Evolutionary conservation across 2,797 vertebrate species (phyloP), one percentile per base, ranked within the genome.

Genomic region (Arctocebus calabarensis): DNA sequence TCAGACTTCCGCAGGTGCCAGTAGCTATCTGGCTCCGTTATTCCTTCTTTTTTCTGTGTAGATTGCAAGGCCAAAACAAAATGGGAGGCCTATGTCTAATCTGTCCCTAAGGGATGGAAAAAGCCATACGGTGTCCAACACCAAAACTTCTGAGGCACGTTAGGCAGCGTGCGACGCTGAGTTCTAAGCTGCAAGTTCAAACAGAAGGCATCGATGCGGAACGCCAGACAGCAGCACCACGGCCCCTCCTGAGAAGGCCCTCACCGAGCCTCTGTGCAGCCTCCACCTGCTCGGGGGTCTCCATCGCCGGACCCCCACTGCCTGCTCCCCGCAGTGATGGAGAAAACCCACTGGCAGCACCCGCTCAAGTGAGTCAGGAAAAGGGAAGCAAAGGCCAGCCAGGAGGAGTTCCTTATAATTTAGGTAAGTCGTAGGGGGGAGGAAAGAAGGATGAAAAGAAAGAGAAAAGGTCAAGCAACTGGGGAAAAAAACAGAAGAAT

Each of bases 141-240:
- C 73, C 95, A 94, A 95, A 66, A 78, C 86, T 73, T 59, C 83
- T 17, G 71, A 89, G 81, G 90, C 92, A 95, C 73, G 90, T 96
- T 94, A 43, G 70, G 92, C 43, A 22, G 27, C 2, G 22, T 32
- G 84, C 81, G 92, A 81, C 83, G 96, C 91, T 87, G 87, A 68
- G 90, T 71, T 64, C 92, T 96, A 97, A 97, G 90, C 94, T 52
- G 61, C 90, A 96, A 83, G 22, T 70, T 96, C 93, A 88, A 88
- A 95, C 12, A 94, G 61, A 73, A 96, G 57, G 62, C 66, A 95
- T 70, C 91, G 70, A 96, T 90, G 88, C 84, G 83, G 86, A 3
- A 2, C 96, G 94, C 90, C 59, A 88, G 92, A 97, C 20, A 27
- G 48, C 88, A 12, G 23, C 5, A n/a, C 71, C 10, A 34, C 0